Percentiles rank a stretch among this genome's conserved stretches.
Evolutionary conservation across 2,888 invertebrate species (phyloP).

Genomic region (Melinaea marsaeus): DNA sequence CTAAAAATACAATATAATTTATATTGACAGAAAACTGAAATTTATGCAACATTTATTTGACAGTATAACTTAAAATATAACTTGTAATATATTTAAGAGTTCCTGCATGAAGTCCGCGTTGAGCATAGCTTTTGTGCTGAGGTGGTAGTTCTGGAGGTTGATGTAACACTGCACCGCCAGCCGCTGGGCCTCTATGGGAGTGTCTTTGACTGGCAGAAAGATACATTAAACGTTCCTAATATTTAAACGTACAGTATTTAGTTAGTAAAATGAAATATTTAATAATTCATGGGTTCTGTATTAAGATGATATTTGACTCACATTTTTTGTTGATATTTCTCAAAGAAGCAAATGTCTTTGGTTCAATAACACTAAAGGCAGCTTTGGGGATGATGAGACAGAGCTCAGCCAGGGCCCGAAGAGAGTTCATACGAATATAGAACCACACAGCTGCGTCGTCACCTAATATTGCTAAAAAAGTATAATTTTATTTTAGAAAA

Average conservation of each 20-base stretch:
- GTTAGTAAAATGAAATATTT: too few species aligned
- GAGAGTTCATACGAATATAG: constrained; percentile 58
- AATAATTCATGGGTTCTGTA: too few species aligned
- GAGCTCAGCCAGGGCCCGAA: constrained; percentile 59
- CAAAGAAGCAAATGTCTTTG: constrained; percentile 57
- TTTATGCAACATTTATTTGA: too few species aligned
- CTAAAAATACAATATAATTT: constrained; percentile 36
- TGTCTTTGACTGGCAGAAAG: constrained; percentile 51
- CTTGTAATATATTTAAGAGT: constrained; percentile 52
- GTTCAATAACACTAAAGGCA: constrained; percentile 59
- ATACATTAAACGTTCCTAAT: neutral
- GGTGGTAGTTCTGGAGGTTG: constrained; percentile 62
- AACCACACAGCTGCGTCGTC: constrained; percentile 66
- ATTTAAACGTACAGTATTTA: too few species aligned
- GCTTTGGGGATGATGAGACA: constrained; percentile 67
- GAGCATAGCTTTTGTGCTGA: constrained; percentile 60
- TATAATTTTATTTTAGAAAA: too few species aligned
- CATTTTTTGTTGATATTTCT: constrained; percentile 65
- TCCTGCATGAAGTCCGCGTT: constrained; percentile 63
- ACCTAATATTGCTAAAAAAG: constrained; percentile 50
- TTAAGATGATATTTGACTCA: constrained; percentile 35
- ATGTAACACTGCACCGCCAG: constrained; percentile 66
- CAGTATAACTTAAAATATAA: neutral
- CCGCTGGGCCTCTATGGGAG: constrained; percentile 65
- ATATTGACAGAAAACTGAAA: neutral